Conservation (phyloP, 2,797 vertebrate genomes). For the Fratercula arctica region DNA sequence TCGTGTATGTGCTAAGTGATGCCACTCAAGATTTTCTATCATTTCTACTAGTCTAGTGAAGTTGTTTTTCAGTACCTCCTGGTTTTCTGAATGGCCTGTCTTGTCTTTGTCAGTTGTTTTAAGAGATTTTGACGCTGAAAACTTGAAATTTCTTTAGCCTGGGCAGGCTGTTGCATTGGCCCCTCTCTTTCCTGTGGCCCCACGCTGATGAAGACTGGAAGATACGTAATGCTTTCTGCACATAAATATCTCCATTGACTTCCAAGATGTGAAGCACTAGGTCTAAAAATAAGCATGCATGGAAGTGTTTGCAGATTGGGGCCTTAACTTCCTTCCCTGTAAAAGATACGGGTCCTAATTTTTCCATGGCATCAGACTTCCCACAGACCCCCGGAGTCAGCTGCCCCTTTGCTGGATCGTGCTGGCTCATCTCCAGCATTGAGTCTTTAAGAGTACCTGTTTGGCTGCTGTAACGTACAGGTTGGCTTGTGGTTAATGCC, state of each 20-base stretch:
- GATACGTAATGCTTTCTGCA: neutral
- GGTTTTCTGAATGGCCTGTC: neutral
- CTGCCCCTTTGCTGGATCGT: neutral
- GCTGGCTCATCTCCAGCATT: neutral
- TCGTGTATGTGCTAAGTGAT: neutral
- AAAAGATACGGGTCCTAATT: neutral
- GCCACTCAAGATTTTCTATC: neutral
- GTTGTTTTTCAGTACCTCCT: neutral
- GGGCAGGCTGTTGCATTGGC: neutral
- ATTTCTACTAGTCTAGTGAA: neutral
- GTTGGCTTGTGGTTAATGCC: neutral
- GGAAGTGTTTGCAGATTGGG: neutral
- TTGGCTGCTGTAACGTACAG: neutral
- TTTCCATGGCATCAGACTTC: neutral
- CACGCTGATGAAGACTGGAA: neutral
- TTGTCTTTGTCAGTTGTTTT: neutral
- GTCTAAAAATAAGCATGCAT: constrained; percentile 14
- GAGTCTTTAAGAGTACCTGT: neutral
- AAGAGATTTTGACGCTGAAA: neutral
- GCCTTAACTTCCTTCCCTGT: neutral
- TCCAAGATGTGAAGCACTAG: neutral
- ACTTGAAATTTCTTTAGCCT: neutral
- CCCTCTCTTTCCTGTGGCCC: neutral
- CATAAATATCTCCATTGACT: neutral
- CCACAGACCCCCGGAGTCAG: neutral